These are phyloP conservation scores for Bombus affinis DNA, from an alignment of 1,140 invertebrate species.

Conservation along the genomic window DNA sequence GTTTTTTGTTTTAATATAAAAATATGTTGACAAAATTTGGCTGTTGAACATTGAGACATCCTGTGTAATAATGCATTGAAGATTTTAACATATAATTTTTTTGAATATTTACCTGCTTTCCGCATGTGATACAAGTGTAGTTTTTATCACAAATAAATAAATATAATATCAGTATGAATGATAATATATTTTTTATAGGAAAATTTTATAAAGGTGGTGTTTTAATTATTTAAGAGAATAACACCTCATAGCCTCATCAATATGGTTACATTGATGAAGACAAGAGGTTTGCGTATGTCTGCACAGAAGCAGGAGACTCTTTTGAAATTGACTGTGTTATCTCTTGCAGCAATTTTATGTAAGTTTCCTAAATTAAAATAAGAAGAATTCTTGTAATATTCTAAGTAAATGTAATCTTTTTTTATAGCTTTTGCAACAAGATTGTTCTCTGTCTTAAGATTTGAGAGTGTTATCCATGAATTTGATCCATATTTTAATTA, in stretches of 20 bases:
- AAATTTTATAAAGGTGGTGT: constrained; percentile 14
- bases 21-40: too few relatives aligned
- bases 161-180: neutral
- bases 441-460: constrained; percentile 97
- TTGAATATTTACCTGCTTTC: neutral
- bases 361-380: constrained; percentile 81
- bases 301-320: constrained; percentile 97
- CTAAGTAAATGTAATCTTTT: constrained; percentile 58
- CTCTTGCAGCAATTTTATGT: constrained; percentile 96
- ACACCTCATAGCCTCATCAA: constrained; percentile 17
- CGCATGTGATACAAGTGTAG: constrained; percentile 9
- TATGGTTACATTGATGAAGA: constrained; percentile 77
- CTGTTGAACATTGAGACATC: too few relatives aligned
- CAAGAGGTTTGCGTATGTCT: constrained; percentile 83
- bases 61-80: neutral
- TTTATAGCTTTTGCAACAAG: constrained; percentile 96
- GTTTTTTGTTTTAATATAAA: too few relatives aligned
- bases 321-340: constrained; percentile 95
- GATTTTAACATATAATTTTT: neutral
- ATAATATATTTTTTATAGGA: neutral
- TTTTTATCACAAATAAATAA: neutral
- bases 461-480: constrained; percentile 99
- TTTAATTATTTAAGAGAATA: neutral
- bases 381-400: constrained; percentile 23
- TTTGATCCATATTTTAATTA: constrained; percentile 99